These are phyloP conservation scores for Cirrhinus molitorella DNA, from an alignment of 2,797 vertebrate species.

Conservation along the genomic window DNA sequence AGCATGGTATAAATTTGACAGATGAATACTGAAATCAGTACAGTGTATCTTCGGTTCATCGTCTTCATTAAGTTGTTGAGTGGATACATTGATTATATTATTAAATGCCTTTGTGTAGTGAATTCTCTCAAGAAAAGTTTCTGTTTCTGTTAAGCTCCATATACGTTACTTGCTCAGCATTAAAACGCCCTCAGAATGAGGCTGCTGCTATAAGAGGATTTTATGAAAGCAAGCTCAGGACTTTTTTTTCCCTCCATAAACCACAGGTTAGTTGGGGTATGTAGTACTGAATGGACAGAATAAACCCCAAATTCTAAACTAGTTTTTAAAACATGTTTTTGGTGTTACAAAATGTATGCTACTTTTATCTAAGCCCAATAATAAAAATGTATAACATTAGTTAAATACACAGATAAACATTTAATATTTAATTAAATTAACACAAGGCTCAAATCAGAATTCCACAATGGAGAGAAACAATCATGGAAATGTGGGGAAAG, in stretches of 20 bases:
- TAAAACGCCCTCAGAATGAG: neutral
- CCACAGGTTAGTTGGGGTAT: neutral
- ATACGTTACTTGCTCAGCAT: neutral
- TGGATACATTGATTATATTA: neutral
- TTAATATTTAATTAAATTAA: neutral
- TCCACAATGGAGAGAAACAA: neutral
- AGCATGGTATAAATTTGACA: slow-evolving; percentile 64
- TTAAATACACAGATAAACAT: neutral
- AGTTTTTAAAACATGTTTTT: neutral
- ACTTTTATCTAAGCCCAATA: neutral
- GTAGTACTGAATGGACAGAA: neutral
- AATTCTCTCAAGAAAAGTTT: neutral
- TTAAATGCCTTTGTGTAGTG: neutral
- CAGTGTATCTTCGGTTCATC: neutral
- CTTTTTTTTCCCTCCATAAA: neutral
- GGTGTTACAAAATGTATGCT: neutral
- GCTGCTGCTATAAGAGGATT: neutral
- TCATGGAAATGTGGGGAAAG: neutral
- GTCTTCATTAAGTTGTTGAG: neutral
- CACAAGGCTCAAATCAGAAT: neutral
- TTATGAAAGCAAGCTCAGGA: neutral
- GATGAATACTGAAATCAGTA: slow-evolving; percentile 60
- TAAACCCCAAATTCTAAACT: neutral
- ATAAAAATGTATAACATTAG: neutral
- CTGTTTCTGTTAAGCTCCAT: neutral